Evolutionary conservation across 2,113 vertebrate genomes (phyloP).

Genomic region (Ginglymostoma cirratum): DNA sequence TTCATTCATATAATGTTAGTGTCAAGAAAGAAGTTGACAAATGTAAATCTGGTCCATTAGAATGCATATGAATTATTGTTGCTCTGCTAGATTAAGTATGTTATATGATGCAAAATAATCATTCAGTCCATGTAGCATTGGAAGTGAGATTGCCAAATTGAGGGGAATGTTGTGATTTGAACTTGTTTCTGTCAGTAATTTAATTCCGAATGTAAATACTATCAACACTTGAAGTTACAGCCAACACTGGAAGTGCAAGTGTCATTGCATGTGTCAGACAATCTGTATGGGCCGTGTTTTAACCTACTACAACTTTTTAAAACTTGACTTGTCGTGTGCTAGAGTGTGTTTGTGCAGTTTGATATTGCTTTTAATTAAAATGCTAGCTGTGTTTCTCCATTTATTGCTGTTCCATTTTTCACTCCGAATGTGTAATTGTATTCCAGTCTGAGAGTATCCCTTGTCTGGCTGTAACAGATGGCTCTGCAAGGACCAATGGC

Average conservation of each 20-base stretch:
- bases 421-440: not conserved
- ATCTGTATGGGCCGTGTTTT: not conserved
- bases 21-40: not conserved
- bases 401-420: not conserved
- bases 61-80: not conserved
- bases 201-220: not conserved
- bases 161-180: not conserved
- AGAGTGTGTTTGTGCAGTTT: not conserved
- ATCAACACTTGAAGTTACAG: not conserved
- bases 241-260: not conserved
- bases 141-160: not conserved
- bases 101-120: not conserved
- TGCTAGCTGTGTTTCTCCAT: not conserved
- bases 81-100: not conserved
- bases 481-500: not conserved
- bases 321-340: not conserved
- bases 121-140: not conserved
- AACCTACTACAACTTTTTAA: not conserved
- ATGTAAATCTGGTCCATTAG: not conserved
- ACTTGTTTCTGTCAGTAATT: not conserved
- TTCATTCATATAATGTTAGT: not conserved
- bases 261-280: no score
- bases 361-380: not conserved
- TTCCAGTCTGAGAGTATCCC: not conserved
- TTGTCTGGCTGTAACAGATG: conserved; percentile 32